Conservation (phyloP, 2,888 invertebrate genomes). For the Nemoura dubitans region DNA sequence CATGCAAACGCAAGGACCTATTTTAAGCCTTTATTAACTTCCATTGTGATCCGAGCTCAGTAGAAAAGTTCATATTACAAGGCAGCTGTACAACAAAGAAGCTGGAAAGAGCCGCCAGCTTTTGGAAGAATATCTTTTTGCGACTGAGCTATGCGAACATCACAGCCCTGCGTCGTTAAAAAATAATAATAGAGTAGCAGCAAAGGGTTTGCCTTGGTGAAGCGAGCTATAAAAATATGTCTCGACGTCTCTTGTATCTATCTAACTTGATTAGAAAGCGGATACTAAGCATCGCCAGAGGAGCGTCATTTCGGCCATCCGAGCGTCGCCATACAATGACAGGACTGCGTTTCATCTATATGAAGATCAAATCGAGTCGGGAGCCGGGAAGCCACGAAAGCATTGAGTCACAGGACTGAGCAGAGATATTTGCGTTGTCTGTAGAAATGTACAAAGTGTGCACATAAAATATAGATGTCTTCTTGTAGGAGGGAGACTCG, state of each 20-base stretch:
- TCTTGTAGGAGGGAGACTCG: no score
- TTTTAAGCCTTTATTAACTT: neutral
- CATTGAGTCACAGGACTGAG: neutral
- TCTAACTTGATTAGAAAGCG: constrained; percentile 1
- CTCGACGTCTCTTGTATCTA: constrained; percentile 12
- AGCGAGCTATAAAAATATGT: neutral
- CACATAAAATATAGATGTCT: no score
- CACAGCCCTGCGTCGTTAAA: neutral
- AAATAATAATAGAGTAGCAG: neutral
- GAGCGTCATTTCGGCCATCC: neutral
- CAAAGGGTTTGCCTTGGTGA: neutral
- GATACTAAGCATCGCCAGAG: neutral
- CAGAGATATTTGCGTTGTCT: no score
- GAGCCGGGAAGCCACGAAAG: neutral
- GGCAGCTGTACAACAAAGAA: neutral
- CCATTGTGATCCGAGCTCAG: neutral
- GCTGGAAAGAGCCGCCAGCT: neutral
- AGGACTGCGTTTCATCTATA: neutral
- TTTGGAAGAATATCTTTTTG: neutral
- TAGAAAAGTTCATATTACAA: neutral
- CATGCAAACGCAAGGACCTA: neutral
- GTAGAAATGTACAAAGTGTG: no score
- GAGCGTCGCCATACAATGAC: neutral
- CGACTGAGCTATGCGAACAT: neutral
- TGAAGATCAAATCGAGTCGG: neutral